A percentile compares a stretch with the other conserved stretches of the same genome.
These are phyloP conservation scores for Neoscelio sp. DNA, from an alignment of 2,888 invertebrate genomes.

Conservation along the genomic window DNA sequence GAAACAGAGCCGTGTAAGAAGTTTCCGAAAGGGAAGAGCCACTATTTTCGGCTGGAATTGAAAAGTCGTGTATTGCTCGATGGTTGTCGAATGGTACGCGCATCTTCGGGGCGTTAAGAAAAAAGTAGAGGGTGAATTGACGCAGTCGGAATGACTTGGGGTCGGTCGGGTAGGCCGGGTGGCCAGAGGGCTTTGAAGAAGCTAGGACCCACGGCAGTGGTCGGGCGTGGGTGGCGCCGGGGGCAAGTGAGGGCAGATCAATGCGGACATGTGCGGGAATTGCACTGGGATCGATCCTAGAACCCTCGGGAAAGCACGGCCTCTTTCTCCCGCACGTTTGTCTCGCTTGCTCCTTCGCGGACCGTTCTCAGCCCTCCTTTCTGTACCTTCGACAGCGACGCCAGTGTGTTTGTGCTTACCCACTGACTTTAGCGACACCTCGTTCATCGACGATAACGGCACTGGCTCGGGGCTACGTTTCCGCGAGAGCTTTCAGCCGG, in stretches of 20 bases:
- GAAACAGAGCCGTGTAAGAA: too few relatives aligned
- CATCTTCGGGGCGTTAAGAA: slow-evolving; percentile 54
- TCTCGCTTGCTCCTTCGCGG: slow-evolving; percentile 49
- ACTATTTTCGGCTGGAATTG: slow-evolving; percentile 66
- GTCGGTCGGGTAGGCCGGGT: slow-evolving; percentile 60
- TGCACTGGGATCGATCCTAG: slow-evolving; percentile 82
- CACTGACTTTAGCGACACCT: slow-evolving; percentile 48
- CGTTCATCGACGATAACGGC: slow-evolving; percentile 24
- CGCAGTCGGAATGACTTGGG: slow-evolving; percentile 74
- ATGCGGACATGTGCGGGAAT: slow-evolving; percentile 83
- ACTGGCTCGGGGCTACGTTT: slow-evolving; percentile 11
- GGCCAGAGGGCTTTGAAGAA: slow-evolving; percentile 68
- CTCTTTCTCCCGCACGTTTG: slow-evolving; percentile 69
- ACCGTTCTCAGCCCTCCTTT: slow-evolving; percentile 57
- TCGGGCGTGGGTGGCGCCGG: slow-evolving; percentile 74
- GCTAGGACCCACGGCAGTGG: slow-evolving; percentile 71
- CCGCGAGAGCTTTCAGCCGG: not conserved
- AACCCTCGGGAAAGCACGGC: slow-evolving; percentile 77
- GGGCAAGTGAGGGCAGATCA: slow-evolving; percentile 82
- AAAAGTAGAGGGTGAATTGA: slow-evolving; percentile 73
- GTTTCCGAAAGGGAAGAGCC: not conserved
- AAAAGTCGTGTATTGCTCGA: slow-evolving; percentile 77
- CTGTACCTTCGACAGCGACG: slow-evolving; percentile 50
- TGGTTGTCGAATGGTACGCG: too few relatives aligned
- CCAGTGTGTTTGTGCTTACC: slow-evolving; percentile 32